Conservation (phyloP, 2,888 invertebrate species). For the Actias luna region DNA sequence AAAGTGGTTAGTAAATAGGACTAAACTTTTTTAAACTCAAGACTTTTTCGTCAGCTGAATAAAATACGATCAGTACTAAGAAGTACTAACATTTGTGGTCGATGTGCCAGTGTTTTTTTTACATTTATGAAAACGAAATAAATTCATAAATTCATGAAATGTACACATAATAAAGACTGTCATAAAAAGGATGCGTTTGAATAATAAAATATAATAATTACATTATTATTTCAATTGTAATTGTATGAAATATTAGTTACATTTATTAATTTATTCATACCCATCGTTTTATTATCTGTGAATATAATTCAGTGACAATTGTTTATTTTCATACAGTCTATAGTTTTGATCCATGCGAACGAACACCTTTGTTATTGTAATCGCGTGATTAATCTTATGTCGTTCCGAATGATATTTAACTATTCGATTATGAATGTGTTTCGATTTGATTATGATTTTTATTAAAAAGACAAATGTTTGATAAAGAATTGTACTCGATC, state of each 20-base stretch:
- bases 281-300: slow-evolving; percentile 74
- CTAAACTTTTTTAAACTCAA: no score
- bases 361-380: slow-evolving; percentile 56
- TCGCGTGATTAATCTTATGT: slow-evolving; percentile 64
- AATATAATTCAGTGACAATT: slow-evolving; percentile 61
- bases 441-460: slow-evolving; percentile 11
- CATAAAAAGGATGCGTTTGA: background rate
- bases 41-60: no score
- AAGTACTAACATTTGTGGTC: no score
- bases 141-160: no score
- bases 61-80: no score
- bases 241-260: slow-evolving; percentile 6
- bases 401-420: slow-evolving; percentile 31
- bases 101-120: no score
- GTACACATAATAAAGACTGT: no score
- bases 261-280: slow-evolving; percentile 73
- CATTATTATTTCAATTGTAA: background rate
- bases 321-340: slow-evolving; percentile 44
- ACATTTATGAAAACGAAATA: no score
- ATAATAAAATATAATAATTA: background rate
- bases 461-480: background rate
- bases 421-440: slow-evolving; percentile 20
- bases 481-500: background rate
- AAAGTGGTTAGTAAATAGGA: no score
- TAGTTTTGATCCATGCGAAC: background rate